Evolutionary conservation across 2,797 vertebrate species (phyloP).

Genomic region (Melanotaenia boesemani): DNA sequence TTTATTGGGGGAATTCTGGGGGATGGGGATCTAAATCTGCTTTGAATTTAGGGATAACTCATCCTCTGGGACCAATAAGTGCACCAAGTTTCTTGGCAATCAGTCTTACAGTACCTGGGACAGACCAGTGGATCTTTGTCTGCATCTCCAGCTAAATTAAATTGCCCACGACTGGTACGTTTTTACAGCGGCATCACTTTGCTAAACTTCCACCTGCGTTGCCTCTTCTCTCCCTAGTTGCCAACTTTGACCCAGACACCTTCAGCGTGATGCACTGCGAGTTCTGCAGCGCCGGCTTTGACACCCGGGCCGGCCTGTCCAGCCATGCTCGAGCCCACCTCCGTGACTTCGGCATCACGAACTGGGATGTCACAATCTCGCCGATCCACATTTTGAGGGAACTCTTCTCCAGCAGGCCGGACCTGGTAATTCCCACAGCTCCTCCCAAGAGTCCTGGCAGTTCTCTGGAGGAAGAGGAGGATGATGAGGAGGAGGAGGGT

Average conservation of each 20-base stretch:
- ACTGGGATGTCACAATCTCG: constrained; percentile 97
- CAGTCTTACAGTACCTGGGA: not conserved
- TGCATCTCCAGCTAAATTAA: not conserved
- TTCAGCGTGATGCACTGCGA: constrained; percentile 99
- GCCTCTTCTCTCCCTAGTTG: constrained; percentile 81
- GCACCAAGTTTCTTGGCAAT: not conserved
- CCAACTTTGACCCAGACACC: constrained; percentile 95
- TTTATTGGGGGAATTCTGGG: not conserved
- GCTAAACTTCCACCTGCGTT: constrained; percentile 11
- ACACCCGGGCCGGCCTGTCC: constrained; percentile 94
- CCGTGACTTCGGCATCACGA: constrained; percentile 96
- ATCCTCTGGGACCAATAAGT: not conserved
- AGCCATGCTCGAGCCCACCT: constrained; percentile 97
- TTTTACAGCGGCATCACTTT: not conserved
- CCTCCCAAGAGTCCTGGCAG: constrained; percentile 73
- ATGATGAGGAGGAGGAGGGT: constrained; percentile 56
- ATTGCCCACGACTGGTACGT: not conserved
- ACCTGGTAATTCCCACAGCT: constrained; percentile 87
- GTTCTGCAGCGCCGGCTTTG: constrained; percentile 96
- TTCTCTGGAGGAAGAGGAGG: constrained; percentile 54
- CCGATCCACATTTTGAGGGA: constrained; percentile 95
- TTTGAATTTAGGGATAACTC: not conserved
- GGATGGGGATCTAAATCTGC: not conserved
- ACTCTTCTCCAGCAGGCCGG: constrained; percentile 91
- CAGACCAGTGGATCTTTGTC: not conserved